Percentiles rank a stretch among this genome's conserved stretches.
These are phyloP conservation scores for Vipera latastei DNA, from an alignment of 2,797 vertebrate genomes.

Conservation along the genomic window DNA sequence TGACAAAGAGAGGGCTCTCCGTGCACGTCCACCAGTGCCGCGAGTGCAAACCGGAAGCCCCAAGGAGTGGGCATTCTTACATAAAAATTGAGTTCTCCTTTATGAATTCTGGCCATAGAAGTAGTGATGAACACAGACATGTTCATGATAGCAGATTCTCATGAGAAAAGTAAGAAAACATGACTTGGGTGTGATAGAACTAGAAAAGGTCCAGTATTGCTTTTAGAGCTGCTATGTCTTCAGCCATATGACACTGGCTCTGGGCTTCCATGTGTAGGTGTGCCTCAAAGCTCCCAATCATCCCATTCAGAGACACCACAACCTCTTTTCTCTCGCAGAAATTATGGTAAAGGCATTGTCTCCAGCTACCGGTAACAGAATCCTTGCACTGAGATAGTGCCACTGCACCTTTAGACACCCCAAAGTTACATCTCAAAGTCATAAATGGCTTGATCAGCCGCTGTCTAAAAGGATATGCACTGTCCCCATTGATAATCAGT, in stretches of 20 bases:
- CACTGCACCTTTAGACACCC: not conserved
- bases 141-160: not conserved
- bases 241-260: not conserved
- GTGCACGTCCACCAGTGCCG: too few species aligned
- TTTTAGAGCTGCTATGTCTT: not conserved
- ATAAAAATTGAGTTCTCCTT: not conserved
- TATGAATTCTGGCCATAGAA: not conserved
- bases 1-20: too few species aligned
- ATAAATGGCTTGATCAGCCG: not conserved
- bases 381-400: not conserved
- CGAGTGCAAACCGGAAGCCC: too few species aligned
- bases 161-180: not conserved
- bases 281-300: not conserved
- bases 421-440: not conserved
- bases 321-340: not conserved
- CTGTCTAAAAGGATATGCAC: not conserved
- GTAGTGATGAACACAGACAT: not conserved
- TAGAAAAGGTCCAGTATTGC: not conserved
- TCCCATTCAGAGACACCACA: not conserved
- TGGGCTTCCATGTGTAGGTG: not conserved
- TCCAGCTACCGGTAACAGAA: not conserved
- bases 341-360: not conserved
- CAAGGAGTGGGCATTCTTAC: not conserved
- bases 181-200: not conserved
- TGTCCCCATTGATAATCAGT: not conserved